Conservation (phyloP, 2,797 vertebrate species). For the Sardinella longiceps region DNA sequence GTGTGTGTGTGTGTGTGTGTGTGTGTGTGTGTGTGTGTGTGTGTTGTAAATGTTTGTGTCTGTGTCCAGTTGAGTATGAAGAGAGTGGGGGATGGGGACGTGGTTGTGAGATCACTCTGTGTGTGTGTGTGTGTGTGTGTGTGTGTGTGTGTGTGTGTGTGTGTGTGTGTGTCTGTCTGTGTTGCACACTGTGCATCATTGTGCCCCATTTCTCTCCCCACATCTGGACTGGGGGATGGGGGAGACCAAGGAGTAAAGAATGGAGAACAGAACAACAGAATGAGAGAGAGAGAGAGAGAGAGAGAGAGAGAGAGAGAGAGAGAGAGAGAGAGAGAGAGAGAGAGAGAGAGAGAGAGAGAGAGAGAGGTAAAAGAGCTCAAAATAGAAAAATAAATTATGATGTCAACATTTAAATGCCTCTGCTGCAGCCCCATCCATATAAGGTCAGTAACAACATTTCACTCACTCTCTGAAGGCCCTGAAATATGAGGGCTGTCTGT, state of each 20-base stretch:
- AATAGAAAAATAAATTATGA: constrained; percentile 59
- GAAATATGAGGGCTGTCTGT: constrained; percentile 12
- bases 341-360: not conserved
- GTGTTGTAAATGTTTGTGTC: not conserved
- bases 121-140: constrained; percentile 9
- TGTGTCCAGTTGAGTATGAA: constrained; percentile 6
- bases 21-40: not conserved
- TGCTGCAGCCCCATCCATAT: constrained; percentile 65
- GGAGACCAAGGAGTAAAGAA: constrained; percentile 44
- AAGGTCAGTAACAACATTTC: constrained; percentile 52
- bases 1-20: not conserved
- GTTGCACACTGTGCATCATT: constrained; percentile 75
- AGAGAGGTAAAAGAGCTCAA: constrained; percentile 29
- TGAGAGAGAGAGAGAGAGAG: not conserved
- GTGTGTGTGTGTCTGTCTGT: constrained; percentile 45
- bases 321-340: not conserved
- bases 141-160: constrained; percentile 43
- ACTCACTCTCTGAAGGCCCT: constrained; percentile 38
- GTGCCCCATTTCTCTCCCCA: constrained; percentile 66
- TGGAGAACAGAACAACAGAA: not conserved
- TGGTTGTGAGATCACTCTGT: constrained; percentile 9
- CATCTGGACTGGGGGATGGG: constrained; percentile 74
- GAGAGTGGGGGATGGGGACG: constrained; percentile 20
- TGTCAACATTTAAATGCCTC: constrained; percentile 62
- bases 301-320: not conserved